These are phyloP conservation scores for Vireo griseus DNA, from an alignment of 2,797 vertebrate species.

Conservation along the genomic window DNA sequence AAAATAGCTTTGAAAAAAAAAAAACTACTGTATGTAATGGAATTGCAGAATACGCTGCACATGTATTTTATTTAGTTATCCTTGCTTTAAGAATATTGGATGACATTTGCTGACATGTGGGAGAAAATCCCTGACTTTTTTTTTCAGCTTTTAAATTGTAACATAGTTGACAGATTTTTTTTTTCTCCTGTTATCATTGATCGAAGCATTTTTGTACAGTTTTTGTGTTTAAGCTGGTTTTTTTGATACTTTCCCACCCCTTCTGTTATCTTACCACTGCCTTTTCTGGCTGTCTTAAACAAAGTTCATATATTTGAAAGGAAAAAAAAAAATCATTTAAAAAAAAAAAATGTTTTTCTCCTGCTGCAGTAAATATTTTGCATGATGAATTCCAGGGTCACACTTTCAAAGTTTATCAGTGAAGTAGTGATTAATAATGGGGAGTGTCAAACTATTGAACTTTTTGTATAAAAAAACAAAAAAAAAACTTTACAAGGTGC, in stretches of 20 bases:
- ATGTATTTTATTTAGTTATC: constrained; percentile 93
- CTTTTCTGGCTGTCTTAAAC: constrained; percentile 83
- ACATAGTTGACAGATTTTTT: constrained; percentile 90
- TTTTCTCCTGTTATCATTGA: constrained; percentile 85
- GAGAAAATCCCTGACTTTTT: constrained; percentile 81
- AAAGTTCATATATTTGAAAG: constrained; percentile 80
- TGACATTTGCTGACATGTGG: constrained; percentile 84
- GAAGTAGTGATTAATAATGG: constrained; percentile 88
- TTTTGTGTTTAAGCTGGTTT: constrained; percentile 77
- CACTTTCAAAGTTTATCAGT: constrained; percentile 83
- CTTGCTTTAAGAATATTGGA: constrained; percentile 86
- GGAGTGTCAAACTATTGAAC: constrained; percentile 89
- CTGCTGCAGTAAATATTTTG: constrained; percentile 87
- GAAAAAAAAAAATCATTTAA: constrained; percentile 70
- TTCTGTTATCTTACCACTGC: constrained; percentile 86
- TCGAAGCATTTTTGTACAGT: constrained; percentile 91
- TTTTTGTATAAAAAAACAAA: constrained; percentile 85
- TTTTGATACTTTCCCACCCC: constrained; percentile 84
- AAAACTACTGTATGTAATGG: constrained; percentile 93
- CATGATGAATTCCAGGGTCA: constrained; percentile 91
- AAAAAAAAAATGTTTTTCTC: constrained; percentile 76
- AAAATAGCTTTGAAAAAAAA: constrained; percentile 81
- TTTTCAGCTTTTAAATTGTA: constrained; percentile 88
- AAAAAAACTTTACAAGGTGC: constrained; percentile 89
- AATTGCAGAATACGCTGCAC: constrained; percentile 91